These are phyloP conservation scores for Camptogramma bilineatum DNA, from an alignment of 2,888 invertebrate genomes.

Conservation along the genomic window DNA sequence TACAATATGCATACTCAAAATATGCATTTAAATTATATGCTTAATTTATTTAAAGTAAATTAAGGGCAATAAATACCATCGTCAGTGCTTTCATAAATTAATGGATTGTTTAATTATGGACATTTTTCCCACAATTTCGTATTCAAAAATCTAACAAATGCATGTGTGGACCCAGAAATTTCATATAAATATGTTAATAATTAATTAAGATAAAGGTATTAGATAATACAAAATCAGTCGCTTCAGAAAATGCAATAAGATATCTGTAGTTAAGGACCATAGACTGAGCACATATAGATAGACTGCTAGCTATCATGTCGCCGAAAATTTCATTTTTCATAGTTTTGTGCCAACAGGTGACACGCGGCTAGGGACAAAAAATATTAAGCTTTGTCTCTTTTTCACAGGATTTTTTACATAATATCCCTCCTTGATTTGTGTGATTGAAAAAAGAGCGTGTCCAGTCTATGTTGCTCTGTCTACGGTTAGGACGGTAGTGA, in stretches of 20 bases:
- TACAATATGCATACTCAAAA: background rate
- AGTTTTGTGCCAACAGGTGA: too few species aligned
- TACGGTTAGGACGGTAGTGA: too few species aligned
- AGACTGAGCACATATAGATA: too few species aligned
- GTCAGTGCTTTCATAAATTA: background rate
- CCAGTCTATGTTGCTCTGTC: too few species aligned
- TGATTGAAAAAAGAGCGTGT: too few species aligned
- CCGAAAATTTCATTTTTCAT: too few species aligned
- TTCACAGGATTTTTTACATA: too few species aligned
- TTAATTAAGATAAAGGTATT: constrained; percentile 18
- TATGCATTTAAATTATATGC: background rate
- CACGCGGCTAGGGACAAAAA: too few species aligned
- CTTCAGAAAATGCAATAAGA: constrained; percentile 15
- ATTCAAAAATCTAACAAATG: background rate
- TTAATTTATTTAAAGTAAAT: too few species aligned
- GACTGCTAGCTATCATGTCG: too few species aligned
- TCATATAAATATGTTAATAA: constrained; percentile 12
- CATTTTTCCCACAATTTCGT: background rate
- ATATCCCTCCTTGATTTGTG: too few species aligned
- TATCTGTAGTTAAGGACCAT: constrained; percentile 16
- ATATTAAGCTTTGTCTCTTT: too few species aligned
- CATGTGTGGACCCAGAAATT: constrained; percentile 46
- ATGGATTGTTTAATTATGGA: background rate
- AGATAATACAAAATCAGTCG: constrained; percentile 25
- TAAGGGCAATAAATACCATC: background rate